These are phyloP conservation scores for Pangasianodon gigas DNA, from an alignment of 2,113 vertebrate species.

Conservation along the genomic window DNA sequence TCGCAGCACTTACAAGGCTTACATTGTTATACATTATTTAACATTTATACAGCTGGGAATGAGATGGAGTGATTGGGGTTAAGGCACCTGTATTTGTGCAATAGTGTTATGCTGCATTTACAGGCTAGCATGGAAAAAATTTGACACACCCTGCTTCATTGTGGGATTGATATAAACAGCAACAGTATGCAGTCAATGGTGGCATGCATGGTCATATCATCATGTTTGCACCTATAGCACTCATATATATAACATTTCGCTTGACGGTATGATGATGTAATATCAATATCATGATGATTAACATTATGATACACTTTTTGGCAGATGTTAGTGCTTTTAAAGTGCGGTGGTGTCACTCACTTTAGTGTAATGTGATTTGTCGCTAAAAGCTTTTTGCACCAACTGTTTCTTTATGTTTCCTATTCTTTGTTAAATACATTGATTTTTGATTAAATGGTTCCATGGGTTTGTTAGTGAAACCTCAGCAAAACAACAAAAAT, in stretches of 20 bases:
- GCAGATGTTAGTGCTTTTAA: neutral
- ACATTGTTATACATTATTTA: slow-evolving; percentile 56
- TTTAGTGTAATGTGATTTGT: neutral
- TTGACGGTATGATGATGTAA: neutral
- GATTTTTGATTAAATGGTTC: neutral
- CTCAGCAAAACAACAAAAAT: neutral
- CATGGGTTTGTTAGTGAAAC: neutral
- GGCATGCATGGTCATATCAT: neutral
- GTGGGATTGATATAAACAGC: neutral
- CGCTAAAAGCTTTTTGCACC: neutral
- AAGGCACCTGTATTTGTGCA: slow-evolving; percentile 27
- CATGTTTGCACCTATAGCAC: neutral
- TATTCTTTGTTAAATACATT: neutral
- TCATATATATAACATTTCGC: neutral
- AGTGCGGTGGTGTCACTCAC: neutral
- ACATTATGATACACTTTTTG: neutral
- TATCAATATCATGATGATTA: neutral
- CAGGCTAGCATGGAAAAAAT: neutral
- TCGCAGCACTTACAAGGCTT: slow-evolving; percentile 47
- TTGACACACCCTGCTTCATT: neutral
- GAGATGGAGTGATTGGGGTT: slow-evolving; percentile 51
- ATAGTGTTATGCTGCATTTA: neutral
- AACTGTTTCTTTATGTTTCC: neutral
- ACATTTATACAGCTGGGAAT: slow-evolving; percentile 54
- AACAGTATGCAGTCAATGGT: neutral